These are phyloP conservation scores for Sarcophaga carnaria DNA, from an alignment of 2,888 invertebrate species.

Conservation along the genomic window DNA sequence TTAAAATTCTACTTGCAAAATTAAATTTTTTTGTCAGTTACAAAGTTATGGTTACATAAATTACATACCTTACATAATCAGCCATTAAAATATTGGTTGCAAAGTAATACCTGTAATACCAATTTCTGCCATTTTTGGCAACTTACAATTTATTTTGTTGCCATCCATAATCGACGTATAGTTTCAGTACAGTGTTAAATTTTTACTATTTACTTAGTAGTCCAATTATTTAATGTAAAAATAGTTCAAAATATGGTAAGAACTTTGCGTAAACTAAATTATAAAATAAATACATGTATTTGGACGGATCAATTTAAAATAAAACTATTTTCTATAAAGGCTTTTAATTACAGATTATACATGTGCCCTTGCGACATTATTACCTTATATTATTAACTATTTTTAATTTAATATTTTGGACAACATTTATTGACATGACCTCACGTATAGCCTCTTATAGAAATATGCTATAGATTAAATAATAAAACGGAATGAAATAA, in stretches of 20 bases:
- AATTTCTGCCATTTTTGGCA: background rate
- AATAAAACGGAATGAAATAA: conserved; percentile 54
- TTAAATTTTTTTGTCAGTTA: no score
- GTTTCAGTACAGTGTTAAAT: background rate
- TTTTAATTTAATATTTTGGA: background rate
- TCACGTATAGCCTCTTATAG: background rate
- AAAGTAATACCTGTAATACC: no score
- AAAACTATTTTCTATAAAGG: conserved; percentile 36
- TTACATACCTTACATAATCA: no score
- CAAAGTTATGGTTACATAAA: no score
- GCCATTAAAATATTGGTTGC: no score
- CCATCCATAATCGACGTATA: background rate
- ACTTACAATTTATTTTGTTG: background rate
- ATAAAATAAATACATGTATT: conserved; percentile 45
- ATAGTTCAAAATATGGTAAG: conserved; percentile 34
- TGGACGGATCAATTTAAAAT: conserved; percentile 66
- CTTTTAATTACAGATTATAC: background rate
- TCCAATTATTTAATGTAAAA: background rate
- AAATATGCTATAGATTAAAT: conserved; percentile 45
- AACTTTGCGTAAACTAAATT: conserved; percentile 36
- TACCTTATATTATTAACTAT: background rate
- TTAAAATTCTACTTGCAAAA: no score
- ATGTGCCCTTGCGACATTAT: background rate
- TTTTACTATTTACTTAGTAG: background rate
- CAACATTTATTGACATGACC: background rate